A percentile compares a stretch with the other conserved stretches of the same genome.
These are phyloP conservation scores for Alethe castanea DNA, from an alignment of 2,113 vertebrate species.

Conservation along the genomic window DNA sequence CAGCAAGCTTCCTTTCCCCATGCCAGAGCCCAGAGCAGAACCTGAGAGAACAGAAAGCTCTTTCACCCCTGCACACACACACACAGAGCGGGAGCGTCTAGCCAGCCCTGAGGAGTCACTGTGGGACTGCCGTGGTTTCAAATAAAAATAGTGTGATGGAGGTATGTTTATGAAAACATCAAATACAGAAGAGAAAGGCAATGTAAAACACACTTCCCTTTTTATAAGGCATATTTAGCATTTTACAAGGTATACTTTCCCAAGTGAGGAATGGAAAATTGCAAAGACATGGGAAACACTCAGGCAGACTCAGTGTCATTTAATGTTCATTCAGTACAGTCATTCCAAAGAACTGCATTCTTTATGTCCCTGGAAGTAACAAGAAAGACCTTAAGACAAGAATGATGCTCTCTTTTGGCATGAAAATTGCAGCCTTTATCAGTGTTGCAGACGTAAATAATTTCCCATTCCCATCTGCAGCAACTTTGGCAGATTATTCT, in stretches of 20 bases:
- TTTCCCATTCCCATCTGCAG: neutral
- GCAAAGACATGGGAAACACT: neutral
- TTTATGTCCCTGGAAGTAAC: neutral
- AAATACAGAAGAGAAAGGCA: constrained; percentile 45
- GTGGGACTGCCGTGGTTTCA: constrained; percentile 9
- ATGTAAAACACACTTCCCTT: constrained; percentile 20
- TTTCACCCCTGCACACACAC: neutral
- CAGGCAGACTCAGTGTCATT: neutral
- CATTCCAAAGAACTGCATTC: neutral
- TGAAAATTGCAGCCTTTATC: neutral
- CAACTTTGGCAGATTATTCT: neutral
- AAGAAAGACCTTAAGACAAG: neutral
- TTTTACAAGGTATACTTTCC: constrained; percentile 40
- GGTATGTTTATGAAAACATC: constrained; percentile 50
- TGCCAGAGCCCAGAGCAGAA: neutral
- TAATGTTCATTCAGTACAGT: neutral
- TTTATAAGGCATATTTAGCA: constrained; percentile 9
- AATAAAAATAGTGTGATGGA: constrained; percentile 27
- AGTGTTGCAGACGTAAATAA: neutral
- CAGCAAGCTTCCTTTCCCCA: neutral
- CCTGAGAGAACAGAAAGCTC: constrained; percentile 45
- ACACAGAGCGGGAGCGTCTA: neutral
- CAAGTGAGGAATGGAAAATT: constrained; percentile 21
- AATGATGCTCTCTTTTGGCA: neutral
- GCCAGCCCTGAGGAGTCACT: neutral